A percentile compares a stretch with the other conserved stretches of the same genome.
Conservation (phyloP, 2,888 invertebrate genomes). For the Drosophila vallismaia region DNA sequence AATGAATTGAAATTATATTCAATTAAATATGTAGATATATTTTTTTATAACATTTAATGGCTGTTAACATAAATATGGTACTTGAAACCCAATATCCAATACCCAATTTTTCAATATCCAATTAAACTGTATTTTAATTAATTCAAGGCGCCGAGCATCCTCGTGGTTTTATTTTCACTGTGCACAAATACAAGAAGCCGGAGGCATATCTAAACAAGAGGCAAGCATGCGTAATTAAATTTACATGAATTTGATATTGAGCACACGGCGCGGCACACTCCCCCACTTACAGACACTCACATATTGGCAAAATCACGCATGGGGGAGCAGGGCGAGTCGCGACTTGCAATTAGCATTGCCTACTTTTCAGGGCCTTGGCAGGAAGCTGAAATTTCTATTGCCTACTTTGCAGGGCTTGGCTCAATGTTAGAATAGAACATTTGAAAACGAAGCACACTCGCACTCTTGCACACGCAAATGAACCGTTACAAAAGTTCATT, state of each 20-base stretch:
- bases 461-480: conserved; percentile 32
- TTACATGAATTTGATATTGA: conserved; percentile 79
- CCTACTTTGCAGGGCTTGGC: conserved; percentile 47
- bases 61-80: no score
- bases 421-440: conserved; percentile 8
- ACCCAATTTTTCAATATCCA: neutral
- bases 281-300: conserved; percentile 3
- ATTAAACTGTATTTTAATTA: neutral
- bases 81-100: no score
- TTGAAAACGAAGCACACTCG: conserved; percentile 17
- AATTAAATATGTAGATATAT: no score
- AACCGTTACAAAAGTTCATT: conserved; percentile 61
- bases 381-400: conserved; percentile 47
- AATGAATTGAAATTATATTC: no score
- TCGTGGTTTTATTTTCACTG: conserved; percentile 2
- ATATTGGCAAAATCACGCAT: neutral
- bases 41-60: no score
- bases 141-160: neutral
- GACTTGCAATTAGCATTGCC: conserved; percentile 63
- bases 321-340: conserved; percentile 6
- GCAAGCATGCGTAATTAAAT: conserved; percentile 78
- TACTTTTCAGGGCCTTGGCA: conserved; percentile 52
- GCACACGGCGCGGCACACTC: conserved; percentile 44
- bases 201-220: conserved; percentile 64
- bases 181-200: conserved; percentile 10